A percentile compares a stretch with the other conserved stretches of the same genome.
phyloP scores from a whole-genome alignment of 2,888 invertebrate species.

The Alentia gelatinosa region DNA sequence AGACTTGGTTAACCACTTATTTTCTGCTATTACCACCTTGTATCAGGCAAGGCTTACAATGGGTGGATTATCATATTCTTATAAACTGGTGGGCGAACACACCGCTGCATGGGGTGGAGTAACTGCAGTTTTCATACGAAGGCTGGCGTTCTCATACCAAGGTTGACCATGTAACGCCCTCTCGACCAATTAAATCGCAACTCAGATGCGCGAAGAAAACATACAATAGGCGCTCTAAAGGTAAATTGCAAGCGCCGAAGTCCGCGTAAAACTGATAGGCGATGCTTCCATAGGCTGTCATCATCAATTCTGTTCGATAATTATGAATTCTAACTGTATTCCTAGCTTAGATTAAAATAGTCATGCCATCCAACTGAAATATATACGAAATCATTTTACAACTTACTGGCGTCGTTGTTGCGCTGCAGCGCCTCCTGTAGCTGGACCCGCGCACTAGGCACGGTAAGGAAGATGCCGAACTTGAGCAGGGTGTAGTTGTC shows the following conservation, averaged over 20 bases:
- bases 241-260: too few relatives aligned
- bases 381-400: not conserved
- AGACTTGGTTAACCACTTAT: not conserved
- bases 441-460: conserved; percentile 56
- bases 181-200: too few relatives aligned
- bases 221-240: too few relatives aligned
- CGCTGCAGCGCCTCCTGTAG: conserved; percentile 62
- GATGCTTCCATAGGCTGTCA: not conserved
- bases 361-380: not conserved
- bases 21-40: not conserved
- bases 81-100: too few relatives aligned
- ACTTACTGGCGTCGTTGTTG: conserved; percentile 66
- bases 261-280: not conserved
- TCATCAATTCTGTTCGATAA: too few relatives aligned
- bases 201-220: too few relatives aligned
- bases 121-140: too few relatives aligned
- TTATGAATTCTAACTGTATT: not conserved
- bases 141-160: too few relatives aligned
- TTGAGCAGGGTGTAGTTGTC: conserved; percentile 62
- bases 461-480: conserved; percentile 64
- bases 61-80: too few relatives aligned
- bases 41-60: too few relatives aligned
- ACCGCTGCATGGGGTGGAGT: too few relatives aligned
- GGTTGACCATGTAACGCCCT: too few relatives aligned
- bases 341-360: not conserved